phyloP scores from a whole-genome alignment of 2,113 vertebrate species.

The Mystacornis crossleyi region DNA sequence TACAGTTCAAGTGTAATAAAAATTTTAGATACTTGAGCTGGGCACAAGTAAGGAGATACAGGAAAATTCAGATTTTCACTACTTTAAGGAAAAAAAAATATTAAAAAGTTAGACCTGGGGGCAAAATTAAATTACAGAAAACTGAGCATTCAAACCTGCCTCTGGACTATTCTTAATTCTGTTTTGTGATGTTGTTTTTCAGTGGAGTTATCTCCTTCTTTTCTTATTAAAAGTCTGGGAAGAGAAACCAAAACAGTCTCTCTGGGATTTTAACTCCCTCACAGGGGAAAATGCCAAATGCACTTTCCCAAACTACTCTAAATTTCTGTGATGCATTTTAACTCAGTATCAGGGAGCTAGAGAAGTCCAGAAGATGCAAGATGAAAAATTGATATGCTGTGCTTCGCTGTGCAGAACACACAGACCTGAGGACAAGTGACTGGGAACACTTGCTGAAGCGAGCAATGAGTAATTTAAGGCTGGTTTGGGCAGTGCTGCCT shows the following conservation, averaged over 20 bases:
- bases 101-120: neutral
- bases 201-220: neutral
- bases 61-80: neutral
- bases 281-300: slow-evolving; percentile 3
- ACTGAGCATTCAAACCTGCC: neutral
- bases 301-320: slow-evolving; percentile 14
- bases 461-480: slow-evolving; percentile 35
- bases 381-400: slow-evolving; percentile 65
- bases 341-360: neutral
- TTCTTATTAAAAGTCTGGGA: slow-evolving; percentile 3
- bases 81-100: neutral
- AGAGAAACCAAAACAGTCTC: slow-evolving; percentile 5
- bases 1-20: neutral
- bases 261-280: slow-evolving; percentile 10
- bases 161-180: slow-evolving; percentile 13
- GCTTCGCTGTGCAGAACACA: slow-evolving; percentile 44
- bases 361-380: slow-evolving; percentile 17
- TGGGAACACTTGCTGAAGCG: slow-evolving; percentile 31
- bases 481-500: slow-evolving; percentile 37
- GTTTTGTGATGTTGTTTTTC: neutral
- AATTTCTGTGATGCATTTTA: slow-evolving; percentile 44
- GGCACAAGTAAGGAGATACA: neutral
- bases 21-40: neutral
- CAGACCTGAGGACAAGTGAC: slow-evolving; percentile 27
- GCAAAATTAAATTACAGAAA: slow-evolving; percentile 39